phyloP scores from a whole-genome alignment of 1,140 invertebrate species.

The Sitophilus oryzae region DNA sequence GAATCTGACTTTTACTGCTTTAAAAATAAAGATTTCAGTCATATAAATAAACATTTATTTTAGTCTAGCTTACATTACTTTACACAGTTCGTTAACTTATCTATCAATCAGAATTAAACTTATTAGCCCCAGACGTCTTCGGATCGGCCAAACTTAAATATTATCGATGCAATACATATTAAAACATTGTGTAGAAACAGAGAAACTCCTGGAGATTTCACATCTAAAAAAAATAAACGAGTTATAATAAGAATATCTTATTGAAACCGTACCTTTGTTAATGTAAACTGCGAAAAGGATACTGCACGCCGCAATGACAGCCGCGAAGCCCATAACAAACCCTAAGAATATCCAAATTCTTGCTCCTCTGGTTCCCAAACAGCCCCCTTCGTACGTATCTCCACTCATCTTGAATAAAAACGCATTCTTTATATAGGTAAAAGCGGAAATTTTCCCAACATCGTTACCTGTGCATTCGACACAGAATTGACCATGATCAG shows the following conservation, averaged over 20 bases:
- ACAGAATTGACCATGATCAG: constrained; percentile 97
- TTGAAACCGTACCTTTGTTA: constrained; percentile 45
- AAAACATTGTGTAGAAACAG: constrained; percentile 93
- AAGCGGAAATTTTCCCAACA: no score
- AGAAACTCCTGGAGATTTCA: constrained; percentile 79
- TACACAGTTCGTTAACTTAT: not conserved
- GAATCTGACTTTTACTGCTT: no score
- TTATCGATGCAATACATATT: constrained; percentile 85
- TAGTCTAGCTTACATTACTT: no score
- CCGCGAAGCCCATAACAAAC: constrained; percentile 92
- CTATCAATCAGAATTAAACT: not conserved
- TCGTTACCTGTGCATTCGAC: constrained; percentile 80
- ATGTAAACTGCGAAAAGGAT: constrained; percentile 84
- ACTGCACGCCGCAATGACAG: constrained; percentile 92
- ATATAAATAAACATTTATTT: no score
- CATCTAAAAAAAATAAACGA: constrained; percentile 18
- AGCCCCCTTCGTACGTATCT: constrained; percentile 80
- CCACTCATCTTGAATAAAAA: constrained; percentile 70
- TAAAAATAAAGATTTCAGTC: no score
- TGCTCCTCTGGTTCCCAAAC: constrained; percentile 81
- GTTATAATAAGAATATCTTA: constrained; percentile 12
- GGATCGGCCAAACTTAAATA: constrained; percentile 90
- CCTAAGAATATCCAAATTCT: constrained; percentile 94
- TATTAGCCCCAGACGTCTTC: constrained; percentile 70
- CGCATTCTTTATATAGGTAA: no score